Evolutionary conservation across 2,113 vertebrate genomes (phyloP).

Genomic region (Dipodomys spectabilis): DNA sequence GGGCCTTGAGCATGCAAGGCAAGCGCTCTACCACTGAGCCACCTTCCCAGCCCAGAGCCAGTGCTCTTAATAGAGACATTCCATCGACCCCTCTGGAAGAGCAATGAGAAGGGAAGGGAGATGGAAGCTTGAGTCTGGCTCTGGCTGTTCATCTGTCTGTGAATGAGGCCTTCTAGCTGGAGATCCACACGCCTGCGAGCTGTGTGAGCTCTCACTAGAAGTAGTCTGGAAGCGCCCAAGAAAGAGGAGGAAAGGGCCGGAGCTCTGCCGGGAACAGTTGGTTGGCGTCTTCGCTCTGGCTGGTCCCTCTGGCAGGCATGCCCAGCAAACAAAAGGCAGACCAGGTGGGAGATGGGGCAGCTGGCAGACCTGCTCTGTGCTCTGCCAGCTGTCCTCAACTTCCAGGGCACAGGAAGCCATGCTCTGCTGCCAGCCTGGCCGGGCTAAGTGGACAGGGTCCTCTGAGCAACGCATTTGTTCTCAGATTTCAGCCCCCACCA

Average conservation of each 20-base stretch:
- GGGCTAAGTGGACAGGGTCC: background rate
- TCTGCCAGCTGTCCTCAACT: background rate
- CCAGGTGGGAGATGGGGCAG: background rate
- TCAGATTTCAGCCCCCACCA: background rate
- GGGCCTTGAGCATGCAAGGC: too few species aligned
- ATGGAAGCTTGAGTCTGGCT: background rate
- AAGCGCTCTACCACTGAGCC: too few species aligned
- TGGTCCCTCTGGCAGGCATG: background rate
- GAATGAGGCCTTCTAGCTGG: background rate
- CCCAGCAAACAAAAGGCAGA: background rate
- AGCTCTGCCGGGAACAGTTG: background rate
- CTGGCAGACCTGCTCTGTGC: background rate
- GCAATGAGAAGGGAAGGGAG: background rate
- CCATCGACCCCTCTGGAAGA: too few species aligned
- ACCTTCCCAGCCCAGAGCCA: too few species aligned
- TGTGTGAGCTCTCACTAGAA: background rate
- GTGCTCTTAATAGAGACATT: too few species aligned
- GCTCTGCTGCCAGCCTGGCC: background rate
- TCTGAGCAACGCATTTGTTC: background rate
- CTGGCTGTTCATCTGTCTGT: background rate
- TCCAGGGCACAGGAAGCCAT: background rate
- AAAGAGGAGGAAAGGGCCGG: background rate
- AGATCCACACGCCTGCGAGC: background rate
- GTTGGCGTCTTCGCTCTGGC: slow-evolving; percentile 7
- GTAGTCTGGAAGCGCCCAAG: background rate